Conservation (phyloP, 1,140 invertebrate species). For the Eumaeus atala region DNA sequence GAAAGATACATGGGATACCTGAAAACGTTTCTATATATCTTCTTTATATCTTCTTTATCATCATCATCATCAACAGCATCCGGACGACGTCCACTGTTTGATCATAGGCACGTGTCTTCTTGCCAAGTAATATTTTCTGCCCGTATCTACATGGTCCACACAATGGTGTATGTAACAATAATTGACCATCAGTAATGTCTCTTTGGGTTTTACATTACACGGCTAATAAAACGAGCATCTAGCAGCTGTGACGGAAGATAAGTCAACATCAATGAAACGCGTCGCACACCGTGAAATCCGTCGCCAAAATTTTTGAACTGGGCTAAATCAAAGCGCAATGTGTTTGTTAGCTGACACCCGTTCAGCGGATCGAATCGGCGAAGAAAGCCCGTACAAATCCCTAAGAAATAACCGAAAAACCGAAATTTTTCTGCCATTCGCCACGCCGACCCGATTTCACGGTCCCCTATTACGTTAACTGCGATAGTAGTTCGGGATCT, state of each 20-base stretch:
- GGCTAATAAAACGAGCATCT: slow-evolving; percentile 34
- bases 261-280: slow-evolving; percentile 73
- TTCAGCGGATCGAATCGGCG: slow-evolving; percentile 60
- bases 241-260: slow-evolving; percentile 72
- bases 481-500: slow-evolving; percentile 18
- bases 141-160: too few relatives aligned
- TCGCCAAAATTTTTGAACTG: slow-evolving; percentile 50
- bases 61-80: too few relatives aligned
- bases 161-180: too few relatives aligned
- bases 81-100: too few relatives aligned
- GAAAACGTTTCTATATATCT: too few relatives aligned
- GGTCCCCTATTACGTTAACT: slow-evolving; percentile 45
- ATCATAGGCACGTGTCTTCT: too few relatives aligned
- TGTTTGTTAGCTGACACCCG: slow-evolving; percentile 70
- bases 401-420: slow-evolving; percentile 74
- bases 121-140: too few relatives aligned
- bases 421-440: slow-evolving; percentile 73
- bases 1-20: too few relatives aligned
- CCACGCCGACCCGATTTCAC: slow-evolving; percentile 58
- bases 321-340: slow-evolving; percentile 63
- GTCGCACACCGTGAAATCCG: slow-evolving; percentile 58
- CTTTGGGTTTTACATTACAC: slow-evolving; percentile 11
- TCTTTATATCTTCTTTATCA: too few relatives aligned
- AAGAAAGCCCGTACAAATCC: slow-evolving; percentile 73
- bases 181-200: not conserved